These are phyloP conservation scores for Clarias macrocephalus DNA, from an alignment of 2,113 vertebrate species.

Conservation along the genomic window DNA sequence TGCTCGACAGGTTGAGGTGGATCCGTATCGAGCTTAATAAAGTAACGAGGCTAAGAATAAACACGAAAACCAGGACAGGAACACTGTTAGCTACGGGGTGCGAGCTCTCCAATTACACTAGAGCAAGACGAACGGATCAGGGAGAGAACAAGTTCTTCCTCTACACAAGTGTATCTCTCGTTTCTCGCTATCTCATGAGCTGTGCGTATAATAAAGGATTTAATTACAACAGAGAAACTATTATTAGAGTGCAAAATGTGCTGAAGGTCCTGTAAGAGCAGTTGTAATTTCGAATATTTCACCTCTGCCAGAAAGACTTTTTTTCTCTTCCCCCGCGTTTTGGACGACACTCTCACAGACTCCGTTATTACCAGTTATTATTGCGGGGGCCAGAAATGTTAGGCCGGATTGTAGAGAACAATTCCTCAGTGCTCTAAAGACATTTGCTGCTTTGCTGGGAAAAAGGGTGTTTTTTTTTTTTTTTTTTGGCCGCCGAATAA, in stretches of 20 bases:
- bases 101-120: conserved; percentile 23
- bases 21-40: conserved; percentile 61
- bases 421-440: conserved; percentile 23
- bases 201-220: neutral
- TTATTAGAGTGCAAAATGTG: neutral
- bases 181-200: neutral
- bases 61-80: conserved; percentile 29
- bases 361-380: conserved; percentile 41
- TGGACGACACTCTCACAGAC: conserved; percentile 24
- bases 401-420: conserved; percentile 35
- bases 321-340: neutral
- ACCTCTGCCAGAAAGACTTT: neutral
- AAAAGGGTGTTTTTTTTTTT: neutral
- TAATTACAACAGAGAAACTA: neutral
- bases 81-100: neutral
- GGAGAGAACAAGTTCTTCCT: conserved; percentile 3
- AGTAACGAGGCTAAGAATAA: conserved; percentile 61
- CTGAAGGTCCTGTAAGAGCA: neutral
- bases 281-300: neutral
- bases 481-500: conserved; percentile 10
- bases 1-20: conserved; percentile 43
- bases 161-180: neutral
- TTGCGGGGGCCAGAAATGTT: conserved; percentile 41
- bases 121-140: neutral
- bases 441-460: conserved; percentile 22